A percentile compares a stretch with the other conserved stretches of the same genome.
Evolutionary conservation across 2,113 vertebrate species (phyloP).

Genomic region (Reinhardtius hippoglossoides): DNA sequence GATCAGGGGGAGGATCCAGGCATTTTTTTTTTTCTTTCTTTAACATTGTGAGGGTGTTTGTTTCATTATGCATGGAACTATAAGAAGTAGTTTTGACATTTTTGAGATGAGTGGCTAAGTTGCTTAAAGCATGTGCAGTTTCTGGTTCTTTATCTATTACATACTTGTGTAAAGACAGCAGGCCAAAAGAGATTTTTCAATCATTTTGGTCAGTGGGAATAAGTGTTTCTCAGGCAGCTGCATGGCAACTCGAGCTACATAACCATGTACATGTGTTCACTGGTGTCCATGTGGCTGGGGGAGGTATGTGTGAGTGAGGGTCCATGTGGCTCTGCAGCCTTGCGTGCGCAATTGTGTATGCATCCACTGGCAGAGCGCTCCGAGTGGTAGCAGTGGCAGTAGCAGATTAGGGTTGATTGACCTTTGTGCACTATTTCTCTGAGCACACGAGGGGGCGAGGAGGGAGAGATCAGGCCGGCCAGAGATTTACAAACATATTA

Average conservation of each 20-base stretch:
- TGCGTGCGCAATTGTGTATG: constrained; percentile 33
- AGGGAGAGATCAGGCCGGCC: constrained; percentile 45
- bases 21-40: too few relatives aligned
- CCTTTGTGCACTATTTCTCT: constrained; percentile 45
- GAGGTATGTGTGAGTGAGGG: constrained; percentile 35
- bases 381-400: constrained; percentile 18
- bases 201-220: constrained; percentile 8
- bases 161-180: background rate
- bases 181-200: background rate
- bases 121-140: background rate
- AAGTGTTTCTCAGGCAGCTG: constrained; percentile 33
- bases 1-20: too few relatives aligned
- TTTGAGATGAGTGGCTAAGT: background rate
- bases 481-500: constrained; percentile 52
- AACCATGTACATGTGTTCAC: constrained; percentile 41
- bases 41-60: too few relatives aligned
- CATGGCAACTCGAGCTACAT: constrained; percentile 10
- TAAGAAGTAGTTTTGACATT: background rate
- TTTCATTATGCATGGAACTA: background rate
- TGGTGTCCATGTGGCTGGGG: constrained; percentile 49
- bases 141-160: background rate
- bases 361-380: constrained; percentile 19
- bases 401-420: constrained; percentile 65
- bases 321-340: constrained; percentile 41
- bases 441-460: constrained; percentile 13